phyloP scores from a whole-genome alignment of 2,797 vertebrate genomes.

The Hirundo rustica region DNA sequence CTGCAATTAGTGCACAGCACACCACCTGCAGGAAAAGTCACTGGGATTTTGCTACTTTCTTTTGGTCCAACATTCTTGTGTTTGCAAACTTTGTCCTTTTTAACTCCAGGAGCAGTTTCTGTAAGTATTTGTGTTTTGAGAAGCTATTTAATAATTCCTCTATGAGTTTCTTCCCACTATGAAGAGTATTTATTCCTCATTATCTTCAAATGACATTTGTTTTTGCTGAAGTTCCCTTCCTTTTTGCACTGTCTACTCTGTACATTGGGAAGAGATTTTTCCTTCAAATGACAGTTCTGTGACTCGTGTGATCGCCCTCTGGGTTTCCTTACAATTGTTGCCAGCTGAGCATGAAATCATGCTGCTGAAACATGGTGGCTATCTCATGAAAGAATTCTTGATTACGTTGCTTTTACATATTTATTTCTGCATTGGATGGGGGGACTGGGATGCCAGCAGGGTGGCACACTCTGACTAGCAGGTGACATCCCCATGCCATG shows the following conservation, averaged over 20 bases:
- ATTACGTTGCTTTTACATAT: background rate
- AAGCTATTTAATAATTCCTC: background rate
- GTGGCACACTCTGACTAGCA: background rate
- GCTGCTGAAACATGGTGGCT: slow-evolving; percentile 14
- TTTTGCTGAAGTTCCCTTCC: background rate
- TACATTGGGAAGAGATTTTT: background rate
- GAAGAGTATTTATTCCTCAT: background rate
- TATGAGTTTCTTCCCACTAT: too few species aligned
- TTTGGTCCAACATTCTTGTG: background rate
- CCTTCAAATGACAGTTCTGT: background rate
- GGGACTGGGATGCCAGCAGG: background rate
- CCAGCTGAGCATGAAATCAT: slow-evolving; percentile 28
- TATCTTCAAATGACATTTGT: background rate
- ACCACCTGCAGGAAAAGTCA: background rate
- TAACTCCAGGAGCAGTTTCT: background rate
- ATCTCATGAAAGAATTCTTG: background rate
- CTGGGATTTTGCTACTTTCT: background rate
- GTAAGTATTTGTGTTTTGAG: background rate
- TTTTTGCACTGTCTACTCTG: background rate
- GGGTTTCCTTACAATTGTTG: background rate
- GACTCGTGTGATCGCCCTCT: slow-evolving; percentile 18
- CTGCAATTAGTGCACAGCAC: background rate
- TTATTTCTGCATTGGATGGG: background rate
- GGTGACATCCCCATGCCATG: background rate
- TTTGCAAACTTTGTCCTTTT: background rate